Conservation (phyloP, 92 coral and sea anemone species). For the Palythoa caribaeorum region DNA sequence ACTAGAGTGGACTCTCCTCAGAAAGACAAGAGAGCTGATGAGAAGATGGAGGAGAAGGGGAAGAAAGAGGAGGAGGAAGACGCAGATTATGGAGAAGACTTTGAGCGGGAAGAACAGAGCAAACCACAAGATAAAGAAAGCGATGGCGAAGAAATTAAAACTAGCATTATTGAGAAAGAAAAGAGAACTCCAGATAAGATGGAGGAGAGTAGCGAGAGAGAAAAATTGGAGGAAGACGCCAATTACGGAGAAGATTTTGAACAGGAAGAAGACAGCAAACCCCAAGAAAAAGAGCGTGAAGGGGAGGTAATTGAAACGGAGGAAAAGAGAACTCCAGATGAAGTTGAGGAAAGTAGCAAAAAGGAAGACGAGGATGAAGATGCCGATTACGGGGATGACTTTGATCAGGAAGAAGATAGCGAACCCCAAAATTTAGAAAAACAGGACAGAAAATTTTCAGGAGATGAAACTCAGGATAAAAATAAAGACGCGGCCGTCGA, state of each 20-base stretch:
- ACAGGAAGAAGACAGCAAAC: background rate
- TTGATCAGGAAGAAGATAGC: conserved; percentile 40
- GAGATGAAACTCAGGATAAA: background rate
- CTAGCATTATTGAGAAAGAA: background rate
- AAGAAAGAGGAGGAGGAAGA: conserved; percentile 55
- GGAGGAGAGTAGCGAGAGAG: conserved; percentile 61
- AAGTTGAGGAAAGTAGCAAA: conserved; percentile 30
- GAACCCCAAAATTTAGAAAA: conserved; percentile 53
- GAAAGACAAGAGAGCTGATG: conserved; percentile 27
- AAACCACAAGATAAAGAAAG: background rate
- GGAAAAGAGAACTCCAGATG: conserved; percentile 1
- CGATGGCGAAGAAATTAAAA: background rate
- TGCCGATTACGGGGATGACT: background rate
- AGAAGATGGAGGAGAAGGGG: conserved; percentile 71
- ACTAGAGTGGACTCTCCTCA: background rate
- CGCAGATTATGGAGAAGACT: conserved; percentile 52
- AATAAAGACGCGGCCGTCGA: background rate
- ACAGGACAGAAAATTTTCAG: background rate
- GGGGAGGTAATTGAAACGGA: background rate
- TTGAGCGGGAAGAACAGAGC: conserved; percentile 29
- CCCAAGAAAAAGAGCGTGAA: background rate
- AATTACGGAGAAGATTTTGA: conserved; percentile 58
- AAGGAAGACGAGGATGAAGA: conserved; percentile 56
- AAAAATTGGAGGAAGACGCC: conserved; percentile 44
- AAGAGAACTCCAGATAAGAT: conserved; percentile 38